Conservation (phyloP, 2,797 vertebrate genomes). For the Pangasius mekongensis region DNA sequence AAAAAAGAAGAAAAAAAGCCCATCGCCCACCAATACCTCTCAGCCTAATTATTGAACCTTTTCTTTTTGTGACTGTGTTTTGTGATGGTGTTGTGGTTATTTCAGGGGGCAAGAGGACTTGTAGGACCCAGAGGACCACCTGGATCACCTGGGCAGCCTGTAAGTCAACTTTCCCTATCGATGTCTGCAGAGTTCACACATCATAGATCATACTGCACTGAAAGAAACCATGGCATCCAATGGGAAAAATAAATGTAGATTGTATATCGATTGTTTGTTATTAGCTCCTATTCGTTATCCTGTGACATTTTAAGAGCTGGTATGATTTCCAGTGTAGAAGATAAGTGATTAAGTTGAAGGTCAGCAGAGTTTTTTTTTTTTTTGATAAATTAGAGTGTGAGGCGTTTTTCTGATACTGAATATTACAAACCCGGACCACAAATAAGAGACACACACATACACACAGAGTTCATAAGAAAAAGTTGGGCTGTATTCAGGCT, state of each 20-base stretch:
- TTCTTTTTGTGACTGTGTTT: background rate
- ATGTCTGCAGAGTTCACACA: slow-evolving; percentile 11
- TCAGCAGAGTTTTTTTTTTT: background rate
- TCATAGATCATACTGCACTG: slow-evolving; percentile 1
- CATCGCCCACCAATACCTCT: background rate
- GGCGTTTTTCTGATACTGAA: background rate
- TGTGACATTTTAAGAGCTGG: background rate
- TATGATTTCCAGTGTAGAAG: background rate
- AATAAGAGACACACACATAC: background rate
- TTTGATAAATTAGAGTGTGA: background rate
- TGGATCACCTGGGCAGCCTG: slow-evolving; percentile 81
- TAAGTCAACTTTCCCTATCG: slow-evolving; percentile 67
- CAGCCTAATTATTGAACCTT: too few relatives aligned
- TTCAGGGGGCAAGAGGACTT: slow-evolving; percentile 85
- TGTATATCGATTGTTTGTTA: slow-evolving; percentile 16
- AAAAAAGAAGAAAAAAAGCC: background rate
- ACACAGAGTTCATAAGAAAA: background rate
- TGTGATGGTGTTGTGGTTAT: slow-evolving; percentile 56
- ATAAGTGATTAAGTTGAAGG: background rate
- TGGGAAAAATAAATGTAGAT: background rate
- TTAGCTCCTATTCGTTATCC: background rate
- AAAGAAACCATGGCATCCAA: background rate
- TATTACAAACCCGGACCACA: background rate
- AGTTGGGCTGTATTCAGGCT: background rate
- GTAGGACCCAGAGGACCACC: slow-evolving; percentile 82